Evolutionary conservation across 2,113 vertebrate species (phyloP), one percentile per base, ranked within the genome.

Genomic region (Lanius collurio): DNA sequence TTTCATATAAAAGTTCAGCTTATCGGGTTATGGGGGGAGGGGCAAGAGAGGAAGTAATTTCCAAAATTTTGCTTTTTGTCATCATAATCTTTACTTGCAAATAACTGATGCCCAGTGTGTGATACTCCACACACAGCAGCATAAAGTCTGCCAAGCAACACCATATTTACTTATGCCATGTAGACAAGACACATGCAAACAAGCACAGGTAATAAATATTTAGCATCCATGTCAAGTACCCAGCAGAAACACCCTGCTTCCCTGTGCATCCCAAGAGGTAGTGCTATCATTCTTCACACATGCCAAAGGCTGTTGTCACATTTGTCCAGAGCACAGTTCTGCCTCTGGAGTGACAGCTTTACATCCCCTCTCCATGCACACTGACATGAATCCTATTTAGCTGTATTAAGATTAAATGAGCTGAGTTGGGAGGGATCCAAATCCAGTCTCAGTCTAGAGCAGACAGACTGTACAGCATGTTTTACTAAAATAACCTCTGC

Each of bases 331-430:
- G 73, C 64, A 70, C 31, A 57, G n/a, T 11, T 62, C 77, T 94
- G 78, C 26, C 70, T 44, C 56, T 49, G 44, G 62, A 93, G 53
- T 2, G 31, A 84, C 90, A 91, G 75, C 92, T 93, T 91, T 79
- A 69, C 37, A 79, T 64, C 70, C 44, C 49, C 79, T 50, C 55
- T 47, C 68, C 56, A 71, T 78, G 55, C 79, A 93, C 88, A 94
- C 59, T 23, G 83, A 87, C 56, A 81, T 21, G 28, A 96, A 95
- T 91, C 89, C 94, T 92, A 64, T 59, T 94, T 92, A 93, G 44
- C 64, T 71, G 89, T 46, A 94, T 89, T 94, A 95, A 93, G 76
- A 87, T 22, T 82, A 92, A 93, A 86, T 67, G 73, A 97, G 76
- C 89, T 37, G 56, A 44, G 52, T 11, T 95, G 93, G 87, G 80